A percentile compares a stretch with the other conserved stretches of the same genome.
Evolutionary conservation across 30 jellyfish, hydroid and myxozoan genomes (phyloP).

Genomic region (Sanderia malayensis): DNA sequence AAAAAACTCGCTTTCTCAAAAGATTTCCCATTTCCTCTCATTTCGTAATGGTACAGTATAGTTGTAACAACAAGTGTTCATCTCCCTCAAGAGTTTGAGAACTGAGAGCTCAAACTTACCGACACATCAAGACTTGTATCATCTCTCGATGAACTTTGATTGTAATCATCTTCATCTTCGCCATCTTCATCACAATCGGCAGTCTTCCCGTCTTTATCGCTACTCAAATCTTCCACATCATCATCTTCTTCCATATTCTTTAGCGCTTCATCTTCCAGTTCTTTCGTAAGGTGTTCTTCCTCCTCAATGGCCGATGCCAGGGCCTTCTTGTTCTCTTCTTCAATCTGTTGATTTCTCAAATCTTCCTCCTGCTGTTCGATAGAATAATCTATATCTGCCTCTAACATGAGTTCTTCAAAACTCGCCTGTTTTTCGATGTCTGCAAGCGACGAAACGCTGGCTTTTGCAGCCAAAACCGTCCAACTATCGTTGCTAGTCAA

Average conservation of each 20-base stretch:
- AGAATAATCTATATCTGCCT: constrained; percentile 35
- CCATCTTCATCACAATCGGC: no score
- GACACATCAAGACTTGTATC: constrained; percentile 59
- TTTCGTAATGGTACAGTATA: no score
- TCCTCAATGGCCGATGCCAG: constrained; percentile 93
- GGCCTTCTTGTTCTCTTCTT: constrained; percentile 90
- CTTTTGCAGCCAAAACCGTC: constrained; percentile 1
- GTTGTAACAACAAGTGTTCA: no score
- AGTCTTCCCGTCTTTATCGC: constrained; percentile 77
- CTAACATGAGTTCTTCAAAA: constrained; percentile 24
- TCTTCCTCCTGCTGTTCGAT: constrained; percentile 69
- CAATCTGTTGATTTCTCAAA: constrained; percentile 57
- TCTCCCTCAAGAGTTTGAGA: no score
- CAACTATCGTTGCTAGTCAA: background rate
- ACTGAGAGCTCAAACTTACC: constrained; percentile 29
- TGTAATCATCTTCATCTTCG: constrained; percentile 73
- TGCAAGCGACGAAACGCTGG: background rate
- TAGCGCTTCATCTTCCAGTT: constrained; percentile 88
- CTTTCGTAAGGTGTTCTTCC: constrained; percentile 88
- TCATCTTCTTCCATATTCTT: constrained; percentile 82
- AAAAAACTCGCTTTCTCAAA: no score
- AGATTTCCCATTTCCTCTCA: no score
- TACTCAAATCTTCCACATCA: constrained; percentile 63
- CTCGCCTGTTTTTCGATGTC: constrained; percentile 24
- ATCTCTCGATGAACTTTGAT: constrained; percentile 77